A percentile compares a stretch with the other conserved stretches of the same genome.
phyloP scores from a whole-genome alignment of 2,113 vertebrate species.

The Phycodurus eques region DNA sequence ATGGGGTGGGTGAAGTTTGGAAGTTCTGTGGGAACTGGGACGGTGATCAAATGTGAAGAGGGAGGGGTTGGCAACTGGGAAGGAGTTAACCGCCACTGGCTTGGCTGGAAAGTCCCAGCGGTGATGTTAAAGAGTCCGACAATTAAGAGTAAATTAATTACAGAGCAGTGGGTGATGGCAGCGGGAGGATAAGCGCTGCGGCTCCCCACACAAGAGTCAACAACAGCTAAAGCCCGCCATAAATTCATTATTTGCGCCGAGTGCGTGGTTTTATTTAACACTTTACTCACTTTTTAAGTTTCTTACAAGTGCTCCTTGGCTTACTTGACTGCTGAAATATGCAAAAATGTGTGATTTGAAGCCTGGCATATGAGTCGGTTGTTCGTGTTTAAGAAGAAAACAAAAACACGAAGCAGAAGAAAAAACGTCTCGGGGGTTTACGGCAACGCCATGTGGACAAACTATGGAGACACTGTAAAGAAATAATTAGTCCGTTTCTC shows the following conservation, averaged over 20 bases:
- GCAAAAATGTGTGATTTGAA: not conserved
- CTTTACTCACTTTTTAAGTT: not conserved
- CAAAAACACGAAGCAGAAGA: not conserved
- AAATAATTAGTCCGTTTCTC: no score
- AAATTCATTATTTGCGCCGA: not conserved
- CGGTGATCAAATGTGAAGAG: not conserved
- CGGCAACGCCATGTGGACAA: not conserved
- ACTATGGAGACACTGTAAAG: not conserved
- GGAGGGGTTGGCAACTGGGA: not conserved
- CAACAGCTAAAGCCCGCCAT: conserved; percentile 29
- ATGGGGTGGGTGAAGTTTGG: no score
- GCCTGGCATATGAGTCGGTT: not conserved
- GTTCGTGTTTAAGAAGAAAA: not conserved
- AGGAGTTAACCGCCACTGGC: conserved; percentile 59
- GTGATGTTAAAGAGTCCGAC: conserved; percentile 61
- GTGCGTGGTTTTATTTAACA: not conserved
- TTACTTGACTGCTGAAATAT: not conserved
- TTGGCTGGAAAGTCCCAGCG: conserved; percentile 71
- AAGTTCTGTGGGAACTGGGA: not conserved
- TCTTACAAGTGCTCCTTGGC: not conserved
- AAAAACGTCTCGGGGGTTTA: not conserved
- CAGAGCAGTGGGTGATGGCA: conserved; percentile 57
- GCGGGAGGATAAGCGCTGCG: conserved; percentile 32
- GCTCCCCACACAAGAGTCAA: conserved; percentile 47
- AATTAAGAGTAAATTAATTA: conserved; percentile 77